Evolutionary conservation across 1,140 invertebrate genomes (phyloP).

Genomic region (Mercenaria mercenaria): DNA sequence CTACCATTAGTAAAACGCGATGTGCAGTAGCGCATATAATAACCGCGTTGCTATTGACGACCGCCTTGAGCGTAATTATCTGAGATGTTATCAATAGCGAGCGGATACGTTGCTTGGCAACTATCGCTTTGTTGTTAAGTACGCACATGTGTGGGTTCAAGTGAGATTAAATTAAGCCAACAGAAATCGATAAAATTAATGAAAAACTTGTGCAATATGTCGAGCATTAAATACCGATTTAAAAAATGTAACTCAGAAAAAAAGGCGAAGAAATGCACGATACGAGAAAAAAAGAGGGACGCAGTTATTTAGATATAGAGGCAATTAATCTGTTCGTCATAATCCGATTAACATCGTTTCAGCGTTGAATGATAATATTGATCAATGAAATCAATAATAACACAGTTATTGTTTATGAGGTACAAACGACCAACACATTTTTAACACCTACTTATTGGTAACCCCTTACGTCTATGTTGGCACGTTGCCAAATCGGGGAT

Average conservation of each 20-base stretch:
- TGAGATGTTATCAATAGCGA: not conserved
- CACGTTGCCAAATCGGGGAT: not conserved
- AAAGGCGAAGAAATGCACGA: no score
- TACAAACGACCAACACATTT: no score
- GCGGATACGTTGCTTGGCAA: slow-evolving; percentile 50
- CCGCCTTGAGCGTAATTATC: slow-evolving; percentile 23
- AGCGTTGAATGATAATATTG: no score
- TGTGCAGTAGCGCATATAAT: slow-evolving; percentile 2
- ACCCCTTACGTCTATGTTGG: not conserved
- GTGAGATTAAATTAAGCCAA: not conserved
- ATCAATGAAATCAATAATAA: no score
- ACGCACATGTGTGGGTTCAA: slow-evolving; percentile 13
- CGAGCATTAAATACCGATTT: no score
- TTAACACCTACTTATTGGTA: not conserved
- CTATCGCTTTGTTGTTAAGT: slow-evolving; percentile 18
- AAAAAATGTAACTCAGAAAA: no score
- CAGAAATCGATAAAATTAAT: slow-evolving; percentile 18
- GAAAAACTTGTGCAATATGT: no score
- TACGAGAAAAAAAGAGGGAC: no score
- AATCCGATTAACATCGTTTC: no score
- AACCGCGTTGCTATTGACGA: slow-evolving; percentile 40
- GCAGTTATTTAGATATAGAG: no score
- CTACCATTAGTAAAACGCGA: not conserved
- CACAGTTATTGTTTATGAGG: no score
- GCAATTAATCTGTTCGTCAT: no score